Evolutionary conservation across 2,888 invertebrate genomes (phyloP), one percentile per base, ranked within the genome.

Genomic region (Cerastoderma edule): DNA sequence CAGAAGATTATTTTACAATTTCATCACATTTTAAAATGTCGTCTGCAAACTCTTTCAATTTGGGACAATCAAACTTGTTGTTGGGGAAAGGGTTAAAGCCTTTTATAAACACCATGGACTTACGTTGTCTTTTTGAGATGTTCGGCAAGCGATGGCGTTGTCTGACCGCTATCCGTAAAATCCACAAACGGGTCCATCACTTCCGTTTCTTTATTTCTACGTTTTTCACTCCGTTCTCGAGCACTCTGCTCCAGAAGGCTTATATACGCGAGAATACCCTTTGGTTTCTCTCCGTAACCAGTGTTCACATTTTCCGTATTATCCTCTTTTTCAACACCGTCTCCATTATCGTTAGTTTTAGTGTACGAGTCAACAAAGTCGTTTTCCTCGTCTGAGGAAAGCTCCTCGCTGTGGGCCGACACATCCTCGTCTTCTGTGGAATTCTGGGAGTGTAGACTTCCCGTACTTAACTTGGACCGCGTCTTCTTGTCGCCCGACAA

Each of bases 191-290:
- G 48, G 24, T 76, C 83, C n/a, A 67, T 70, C 54, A 66, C 74
- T 28, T 76, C 83, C 22, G 75, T 53, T 54, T 85, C 87, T 35
- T 81, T 70, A 39, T 78, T 82, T 22, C 81, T 84, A 53, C 84
- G 78, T 30, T 75, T 67, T 39, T 78, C 67, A 30, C 80, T 77
- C 56, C 83, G 75, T 53, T 87, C 88, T 32, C 84, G 72, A 0
- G 90, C 90, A 75, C 89, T 88, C 56, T 87, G 84, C 81, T 92
- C 92, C 71, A 91, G 80, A 83, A 91, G 88, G 44, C 91, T 88
- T 69, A 91, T 91, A 82, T 91, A 92, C 50, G 90, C 91, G 70
- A 92, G 85, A 75, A 92, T 91, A 24, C 90, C 90, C 39, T 83
- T 81, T 67, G 85, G 81, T 69, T 84, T 83, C 50, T 78, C 77